Percentiles rank a stretch among this genome's conserved stretches.
These are phyloP conservation scores for Scolopax bukidnonensis DNA, from an alignment of 2,797 vertebrate genomes.

Conservation along the genomic window DNA sequence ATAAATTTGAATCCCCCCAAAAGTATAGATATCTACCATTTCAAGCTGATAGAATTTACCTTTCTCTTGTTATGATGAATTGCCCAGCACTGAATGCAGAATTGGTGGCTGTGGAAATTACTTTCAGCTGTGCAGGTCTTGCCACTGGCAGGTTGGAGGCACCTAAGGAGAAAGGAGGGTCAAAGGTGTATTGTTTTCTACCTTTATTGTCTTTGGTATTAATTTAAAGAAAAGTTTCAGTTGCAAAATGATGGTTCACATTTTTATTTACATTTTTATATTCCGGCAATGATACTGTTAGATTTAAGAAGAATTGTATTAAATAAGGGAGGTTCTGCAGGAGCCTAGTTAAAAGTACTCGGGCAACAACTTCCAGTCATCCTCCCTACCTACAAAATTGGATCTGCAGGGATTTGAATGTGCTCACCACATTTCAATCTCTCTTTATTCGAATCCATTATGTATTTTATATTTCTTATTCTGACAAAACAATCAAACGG, in stretches of 20 bases:
- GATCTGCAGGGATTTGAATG: slow-evolving; percentile 41
- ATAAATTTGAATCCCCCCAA: neutral
- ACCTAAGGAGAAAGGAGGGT: neutral
- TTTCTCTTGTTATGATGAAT: neutral
- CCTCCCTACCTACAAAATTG: slow-evolving; percentile 5
- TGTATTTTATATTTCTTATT: slow-evolving; percentile 47
- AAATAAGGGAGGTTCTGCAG: neutral
- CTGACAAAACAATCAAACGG: slow-evolving; percentile 48
- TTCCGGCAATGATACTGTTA: neutral
- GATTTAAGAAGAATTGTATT: neutral
- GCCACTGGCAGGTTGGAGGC: neutral
- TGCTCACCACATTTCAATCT: neutral
- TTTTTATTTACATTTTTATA: neutral
- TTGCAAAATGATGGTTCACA: neutral
- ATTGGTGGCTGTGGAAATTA: neutral
- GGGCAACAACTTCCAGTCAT: neutral
- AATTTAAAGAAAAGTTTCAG: neutral
- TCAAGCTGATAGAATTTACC: neutral
- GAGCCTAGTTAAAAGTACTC: neutral
- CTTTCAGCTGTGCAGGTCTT: neutral
- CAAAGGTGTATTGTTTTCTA: neutral
- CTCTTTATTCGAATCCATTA: slow-evolving; percentile 33
- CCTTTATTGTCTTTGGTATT: neutral
- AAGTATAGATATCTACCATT: neutral
- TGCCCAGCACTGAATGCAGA: neutral